Percentiles rank a stretch among this genome's conserved stretches.
Conservation (phyloP, 2,797 vertebrate genomes). For the Crenichthys baileyi region DNA sequence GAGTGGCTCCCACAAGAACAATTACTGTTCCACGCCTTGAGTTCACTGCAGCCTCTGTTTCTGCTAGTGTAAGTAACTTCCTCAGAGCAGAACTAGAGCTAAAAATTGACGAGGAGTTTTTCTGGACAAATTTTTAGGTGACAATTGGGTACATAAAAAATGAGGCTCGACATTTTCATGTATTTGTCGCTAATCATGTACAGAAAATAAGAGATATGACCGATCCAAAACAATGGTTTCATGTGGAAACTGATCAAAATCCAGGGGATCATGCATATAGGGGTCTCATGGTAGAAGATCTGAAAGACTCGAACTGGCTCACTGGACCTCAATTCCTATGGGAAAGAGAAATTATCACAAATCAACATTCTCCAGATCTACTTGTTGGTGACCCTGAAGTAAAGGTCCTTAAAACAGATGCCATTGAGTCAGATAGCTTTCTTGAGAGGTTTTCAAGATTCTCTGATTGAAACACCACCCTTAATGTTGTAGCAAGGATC, state of each 20-base stretch:
- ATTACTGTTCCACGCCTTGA: no score
- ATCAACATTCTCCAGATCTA: not conserved
- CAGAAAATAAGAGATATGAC: not conserved
- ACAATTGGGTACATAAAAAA: not conserved
- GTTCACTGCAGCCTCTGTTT: no score
- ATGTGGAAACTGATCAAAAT: not conserved
- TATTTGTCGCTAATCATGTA: not conserved
- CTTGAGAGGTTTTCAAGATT: not conserved
- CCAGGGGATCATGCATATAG: not conserved
- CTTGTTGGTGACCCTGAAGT: not conserved
- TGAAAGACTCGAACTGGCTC: not conserved
- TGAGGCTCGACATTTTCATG: not conserved
- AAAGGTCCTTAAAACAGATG: not conserved
- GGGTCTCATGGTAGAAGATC: not conserved
- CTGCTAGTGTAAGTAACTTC: no score
- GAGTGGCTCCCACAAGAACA: no score
- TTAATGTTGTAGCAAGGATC: not conserved
- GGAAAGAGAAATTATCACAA: not conserved
- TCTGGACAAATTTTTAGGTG: not conserved
- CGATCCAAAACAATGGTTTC: not conserved
- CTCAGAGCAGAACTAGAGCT: no score
- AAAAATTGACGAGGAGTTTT: slow-evolving; percentile 15
- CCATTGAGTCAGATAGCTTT: not conserved
- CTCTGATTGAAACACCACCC: not conserved
- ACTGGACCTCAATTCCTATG: not conserved